These are phyloP conservation scores for Campoplex capitator DNA, from an alignment of 2,888 invertebrate genomes.

Conservation along the genomic window DNA sequence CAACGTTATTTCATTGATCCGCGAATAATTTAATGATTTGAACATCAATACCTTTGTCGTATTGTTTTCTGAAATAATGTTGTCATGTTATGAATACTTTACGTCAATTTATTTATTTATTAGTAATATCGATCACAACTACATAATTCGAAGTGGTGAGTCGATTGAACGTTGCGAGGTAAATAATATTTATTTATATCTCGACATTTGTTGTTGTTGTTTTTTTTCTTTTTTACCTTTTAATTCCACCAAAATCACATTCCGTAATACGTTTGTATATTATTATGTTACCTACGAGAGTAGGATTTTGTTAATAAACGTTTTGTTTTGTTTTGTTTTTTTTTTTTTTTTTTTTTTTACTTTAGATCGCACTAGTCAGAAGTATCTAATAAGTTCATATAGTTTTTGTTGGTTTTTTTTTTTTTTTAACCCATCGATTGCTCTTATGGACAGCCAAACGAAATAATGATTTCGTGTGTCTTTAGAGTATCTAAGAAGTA, in stretches of 20 bases:
- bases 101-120: constrained; percentile 65
- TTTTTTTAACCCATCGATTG: background rate
- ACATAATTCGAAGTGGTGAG: constrained; percentile 67
- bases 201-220: constrained; percentile 7
- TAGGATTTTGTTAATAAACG: constrained; percentile 8
- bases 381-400: background rate
- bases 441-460: constrained; percentile 30
- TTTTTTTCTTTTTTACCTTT: constrained; percentile 36
- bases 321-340: background rate
- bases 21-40: constrained; percentile 60
- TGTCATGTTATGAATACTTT: constrained; percentile 61
- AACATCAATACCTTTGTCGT: constrained; percentile 64
- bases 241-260: constrained; percentile 52
- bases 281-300: constrained; percentile 52
- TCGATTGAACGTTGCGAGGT: constrained; percentile 58
- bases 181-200: background rate
- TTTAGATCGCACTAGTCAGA: background rate
- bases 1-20: constrained; percentile 65
- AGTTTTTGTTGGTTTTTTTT: background rate
- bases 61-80: constrained; percentile 63
- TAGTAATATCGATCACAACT: constrained; percentile 69
- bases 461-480: constrained; percentile 35
- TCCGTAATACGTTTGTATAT: constrained; percentile 48
- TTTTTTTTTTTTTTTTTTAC: constrained; percentile 14
- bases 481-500: constrained; percentile 66